A percentile compares a stretch with the other conserved stretches of the same genome.
These are phyloP conservation scores for Arbacia lixula DNA, from an alignment of 53 echinoderm and acorn worm species.

Conservation along the genomic window DNA sequence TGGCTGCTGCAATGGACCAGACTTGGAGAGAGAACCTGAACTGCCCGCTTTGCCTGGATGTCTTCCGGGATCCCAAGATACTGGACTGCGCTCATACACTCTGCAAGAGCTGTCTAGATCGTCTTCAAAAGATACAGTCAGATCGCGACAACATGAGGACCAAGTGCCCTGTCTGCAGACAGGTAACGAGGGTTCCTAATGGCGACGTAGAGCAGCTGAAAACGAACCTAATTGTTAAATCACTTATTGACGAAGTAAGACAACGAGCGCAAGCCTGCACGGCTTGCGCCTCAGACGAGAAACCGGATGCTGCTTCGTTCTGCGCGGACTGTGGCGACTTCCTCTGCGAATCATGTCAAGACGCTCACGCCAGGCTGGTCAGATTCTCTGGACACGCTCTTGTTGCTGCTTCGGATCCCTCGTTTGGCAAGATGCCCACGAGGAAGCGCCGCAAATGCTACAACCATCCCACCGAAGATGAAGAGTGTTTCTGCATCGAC, in stretches of 20 bases:
- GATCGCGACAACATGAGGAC: background rate
- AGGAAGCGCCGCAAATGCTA: background rate
- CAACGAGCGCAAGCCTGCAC: background rate
- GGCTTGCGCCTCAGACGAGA: background rate
- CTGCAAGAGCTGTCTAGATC: slow-evolving; percentile 13
- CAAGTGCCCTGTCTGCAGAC: background rate
- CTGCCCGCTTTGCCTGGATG: too few relatives aligned
- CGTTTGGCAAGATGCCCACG: background rate
- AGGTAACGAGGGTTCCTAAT: background rate
- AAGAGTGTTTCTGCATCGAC: slow-evolving; percentile 17
- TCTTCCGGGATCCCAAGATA: slow-evolving; percentile 16
- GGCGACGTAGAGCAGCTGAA: background rate
- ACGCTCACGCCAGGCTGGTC: background rate
- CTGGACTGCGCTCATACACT: slow-evolving; percentile 11
- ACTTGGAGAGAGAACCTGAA: too few relatives aligned
- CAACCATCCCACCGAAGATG: slow-evolving; percentile 8
- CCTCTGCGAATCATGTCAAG: background rate
- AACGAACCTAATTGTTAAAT: background rate
- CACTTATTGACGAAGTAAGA: background rate
- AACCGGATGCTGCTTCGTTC: background rate
- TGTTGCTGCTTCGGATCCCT: background rate
- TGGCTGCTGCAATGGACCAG: too few relatives aligned
- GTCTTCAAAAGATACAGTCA: background rate
- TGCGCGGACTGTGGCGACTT: slow-evolving; percentile 2
- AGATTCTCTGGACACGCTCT: background rate